Percentiles rank a stretch among this genome's conserved stretches.
These are phyloP conservation scores for Pterocles burchelli DNA, from an alignment of 2,113 vertebrate species.

Conservation along the genomic window DNA sequence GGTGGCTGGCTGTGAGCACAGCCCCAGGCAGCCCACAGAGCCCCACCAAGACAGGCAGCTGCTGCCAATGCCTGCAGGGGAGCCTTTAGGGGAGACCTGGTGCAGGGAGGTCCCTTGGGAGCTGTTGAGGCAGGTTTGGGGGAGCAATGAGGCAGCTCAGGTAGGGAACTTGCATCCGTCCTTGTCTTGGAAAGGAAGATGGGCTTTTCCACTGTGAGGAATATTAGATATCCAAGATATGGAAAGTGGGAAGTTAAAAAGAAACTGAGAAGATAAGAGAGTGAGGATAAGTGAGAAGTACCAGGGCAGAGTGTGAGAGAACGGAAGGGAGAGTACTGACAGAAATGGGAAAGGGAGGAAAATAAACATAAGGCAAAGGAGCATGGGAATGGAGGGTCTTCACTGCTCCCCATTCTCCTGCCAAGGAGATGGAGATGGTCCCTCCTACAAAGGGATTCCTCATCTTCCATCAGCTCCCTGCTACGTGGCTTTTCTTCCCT, in stretches of 20 bases:
- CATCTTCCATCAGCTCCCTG: not conserved
- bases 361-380: not conserved
- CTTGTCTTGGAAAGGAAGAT: not conserved
- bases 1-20: not conserved
- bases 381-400: not conserved
- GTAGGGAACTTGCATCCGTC: not conserved
- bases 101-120: not conserved
- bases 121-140: not conserved
- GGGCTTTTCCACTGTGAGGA: not conserved
- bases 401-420: not conserved
- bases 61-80: rapidly evolving
- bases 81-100: not conserved
- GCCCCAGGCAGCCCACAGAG: rapidly evolving
- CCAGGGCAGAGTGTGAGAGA: not conserved
- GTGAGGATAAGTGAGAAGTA: not conserved
- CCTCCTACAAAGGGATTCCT: not conserved
- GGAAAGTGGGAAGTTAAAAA: not conserved
- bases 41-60: not conserved
- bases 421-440: not conserved
- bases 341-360: not conserved
- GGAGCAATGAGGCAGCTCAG: not conserved
- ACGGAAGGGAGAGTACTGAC: not conserved
- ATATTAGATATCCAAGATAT: not conserved
- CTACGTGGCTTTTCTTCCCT: not conserved
- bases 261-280: not conserved